Base-by-base conservation (phyloP, 2,797 vertebrate genomes). In the Nothura maculosa region DNA sequence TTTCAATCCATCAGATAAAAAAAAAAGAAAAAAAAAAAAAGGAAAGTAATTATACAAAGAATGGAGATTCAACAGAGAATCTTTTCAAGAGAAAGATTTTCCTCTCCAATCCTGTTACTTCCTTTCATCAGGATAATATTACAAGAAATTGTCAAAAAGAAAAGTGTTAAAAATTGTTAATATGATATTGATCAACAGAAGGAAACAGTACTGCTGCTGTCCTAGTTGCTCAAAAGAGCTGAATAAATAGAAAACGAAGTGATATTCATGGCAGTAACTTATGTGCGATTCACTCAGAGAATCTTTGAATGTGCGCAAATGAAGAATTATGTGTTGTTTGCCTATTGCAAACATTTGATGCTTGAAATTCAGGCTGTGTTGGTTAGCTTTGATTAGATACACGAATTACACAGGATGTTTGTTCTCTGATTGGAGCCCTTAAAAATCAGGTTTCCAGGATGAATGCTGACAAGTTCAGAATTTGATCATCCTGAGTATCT, bases 391-490 rank as follows among this genome's bases (percentile, higher is more conserved):
- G 96, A 96, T 95, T 96, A 94, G 94, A 87, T 87, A 91, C 79
- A 84, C 81, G 92, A 95, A 94, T 96, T 93, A 93, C 90, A 87
- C 94, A 96, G 94, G 90, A 96, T 95, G 89, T 94, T 94, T 94
- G 76, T 80, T 94, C 85, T 87, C 92, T 87, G 92, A 94, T 94
- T 95, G 96, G 81, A 93, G 52, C 74, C 93, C 90, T 96, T 95
- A 93, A 95, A 82, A 96, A 94, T 95, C 93, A 93, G 60, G 42
- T 91, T 95, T 95, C 88, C 86, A 45, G 93, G 58, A 92, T 92
- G 84, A 93, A 95, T 94, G 93, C 90, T 92, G 93, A 81, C 76
- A 89, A 91, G 94, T 54, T 87, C 66, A 73, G 82, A 94, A 94
- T 95, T 34, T 89, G 52, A 85, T 94, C 72, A 92, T 73, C 73